Percentiles rank a stretch among this genome's conserved stretches.
Conservation (phyloP, 2,888 invertebrate genomes). For the Lasioglossum calceatum region DNA sequence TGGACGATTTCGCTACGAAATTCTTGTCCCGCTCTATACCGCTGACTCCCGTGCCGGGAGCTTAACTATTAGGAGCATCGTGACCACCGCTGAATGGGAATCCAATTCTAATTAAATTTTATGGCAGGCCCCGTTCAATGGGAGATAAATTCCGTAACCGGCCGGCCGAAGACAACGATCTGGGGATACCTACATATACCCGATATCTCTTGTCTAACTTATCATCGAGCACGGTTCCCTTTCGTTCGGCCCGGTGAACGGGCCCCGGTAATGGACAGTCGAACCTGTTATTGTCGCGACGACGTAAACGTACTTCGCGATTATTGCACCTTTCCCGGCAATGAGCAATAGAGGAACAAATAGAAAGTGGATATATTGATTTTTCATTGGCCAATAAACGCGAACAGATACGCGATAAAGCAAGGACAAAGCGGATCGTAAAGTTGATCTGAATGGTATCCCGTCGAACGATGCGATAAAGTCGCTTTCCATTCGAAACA, state of each 20-base stretch:
- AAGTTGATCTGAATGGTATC: background rate
- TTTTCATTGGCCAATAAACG: slow-evolving; percentile 1
- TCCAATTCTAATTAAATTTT: slow-evolving; percentile 62
- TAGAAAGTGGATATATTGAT: slow-evolving; percentile 13
- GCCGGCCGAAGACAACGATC: slow-evolving; percentile 23
- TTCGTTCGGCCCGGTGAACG: background rate
- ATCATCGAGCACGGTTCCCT: slow-evolving; percentile 15
- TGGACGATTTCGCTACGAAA: slow-evolving; percentile 35
- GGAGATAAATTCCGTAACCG: slow-evolving; percentile 41
- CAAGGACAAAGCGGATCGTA: slow-evolving; percentile 1
- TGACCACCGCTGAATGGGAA: slow-evolving; percentile 31
- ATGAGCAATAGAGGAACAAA: slow-evolving; percentile 4
- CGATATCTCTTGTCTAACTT: slow-evolving; percentile 28
- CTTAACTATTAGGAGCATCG: slow-evolving; percentile 55
- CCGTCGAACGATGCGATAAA: background rate
- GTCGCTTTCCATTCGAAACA: background rate
- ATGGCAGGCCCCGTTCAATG: slow-evolving; percentile 29
- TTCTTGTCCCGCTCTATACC: slow-evolving; percentile 10
- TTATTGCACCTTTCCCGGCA: slow-evolving; percentile 4
- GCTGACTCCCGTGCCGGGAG: background rate
- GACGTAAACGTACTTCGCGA: background rate
- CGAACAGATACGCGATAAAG: background rate
- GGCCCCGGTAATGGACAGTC: background rate
- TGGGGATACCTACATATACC: background rate
- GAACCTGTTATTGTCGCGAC: slow-evolving; percentile 5